Conservation (phyloP, 2,888 invertebrate species). For the Noctua janthe region DNA sequence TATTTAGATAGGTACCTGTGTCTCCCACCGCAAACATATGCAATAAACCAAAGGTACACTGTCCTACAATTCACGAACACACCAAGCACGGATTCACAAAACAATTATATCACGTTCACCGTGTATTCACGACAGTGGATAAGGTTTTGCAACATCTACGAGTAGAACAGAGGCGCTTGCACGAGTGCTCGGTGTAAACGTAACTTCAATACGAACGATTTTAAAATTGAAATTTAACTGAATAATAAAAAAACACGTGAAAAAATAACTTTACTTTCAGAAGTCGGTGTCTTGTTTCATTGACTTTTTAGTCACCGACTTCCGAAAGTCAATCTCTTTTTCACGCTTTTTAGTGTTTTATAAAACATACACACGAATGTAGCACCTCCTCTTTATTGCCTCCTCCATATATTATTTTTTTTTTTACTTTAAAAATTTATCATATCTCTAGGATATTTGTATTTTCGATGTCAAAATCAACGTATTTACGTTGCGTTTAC, state of each 20-base stretch:
- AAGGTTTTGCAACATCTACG: constrained; percentile 75
- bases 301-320: neutral
- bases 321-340: neutral
- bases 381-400: neutral
- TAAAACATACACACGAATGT: neutral
- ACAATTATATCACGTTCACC: constrained; percentile 72
- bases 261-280: neutral
- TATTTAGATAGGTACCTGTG: constrained; percentile 21
- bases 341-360: neutral
- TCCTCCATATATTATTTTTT: too few species aligned
- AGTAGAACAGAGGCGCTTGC: constrained; percentile 59
- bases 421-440: neutral
- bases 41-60: constrained; percentile 29
- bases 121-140: constrained; percentile 79
- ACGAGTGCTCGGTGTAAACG: neutral
- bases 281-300: neutral
- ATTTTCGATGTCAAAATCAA: neutral
- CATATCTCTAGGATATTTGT: neutral
- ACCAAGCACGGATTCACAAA: constrained; percentile 64
- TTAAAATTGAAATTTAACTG: neutral
- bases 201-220: too few species aligned
- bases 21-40: constrained; percentile 28
- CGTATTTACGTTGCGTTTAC: neutral
- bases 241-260: neutral
- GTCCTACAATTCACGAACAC: constrained; percentile 51